These are phyloP conservation scores for Tyrophagus putrescentiae DNA, from an alignment of 1,140 invertebrate species.

Conservation along the genomic window DNA sequence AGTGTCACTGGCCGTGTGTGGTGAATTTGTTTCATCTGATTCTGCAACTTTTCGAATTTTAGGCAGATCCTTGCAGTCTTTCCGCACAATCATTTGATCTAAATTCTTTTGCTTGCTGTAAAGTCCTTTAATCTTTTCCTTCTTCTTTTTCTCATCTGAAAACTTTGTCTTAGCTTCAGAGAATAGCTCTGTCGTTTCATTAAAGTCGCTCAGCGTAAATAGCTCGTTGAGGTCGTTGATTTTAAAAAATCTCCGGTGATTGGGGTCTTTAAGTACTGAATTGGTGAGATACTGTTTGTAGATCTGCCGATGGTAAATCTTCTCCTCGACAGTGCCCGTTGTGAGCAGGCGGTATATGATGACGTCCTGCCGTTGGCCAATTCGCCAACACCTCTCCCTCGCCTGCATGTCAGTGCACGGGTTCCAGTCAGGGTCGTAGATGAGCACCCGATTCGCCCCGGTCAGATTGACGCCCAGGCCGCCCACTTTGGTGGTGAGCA, in stretches of 20 bases:
- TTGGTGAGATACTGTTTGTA: slow-evolving; percentile 91
- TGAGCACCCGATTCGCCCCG: slow-evolving; percentile 80
- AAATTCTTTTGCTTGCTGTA: slow-evolving; percentile 8
- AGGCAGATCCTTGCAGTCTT: slow-evolving; percentile 18
- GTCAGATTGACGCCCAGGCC: slow-evolving; percentile 89
- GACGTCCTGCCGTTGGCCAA: slow-evolving; percentile 68
- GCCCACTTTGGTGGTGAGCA: slow-evolving; percentile 85
- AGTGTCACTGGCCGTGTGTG: too few relatives aligned
- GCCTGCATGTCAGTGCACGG: slow-evolving; percentile 61
- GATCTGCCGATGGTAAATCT: slow-evolving; percentile 80
- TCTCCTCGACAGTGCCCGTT: slow-evolving; percentile 84
- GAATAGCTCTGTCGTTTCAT: slow-evolving; percentile 73
- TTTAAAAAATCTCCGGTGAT: slow-evolving; percentile 79
- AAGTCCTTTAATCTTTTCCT: slow-evolving; percentile 22
- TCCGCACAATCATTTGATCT: background rate
- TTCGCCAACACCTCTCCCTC: slow-evolving; percentile 77
- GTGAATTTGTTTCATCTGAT: background rate
- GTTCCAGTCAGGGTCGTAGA: slow-evolving; percentile 98
- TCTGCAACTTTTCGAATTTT: slow-evolving; percentile 17
- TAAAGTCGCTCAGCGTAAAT: slow-evolving; percentile 42
- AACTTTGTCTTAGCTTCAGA: slow-evolving; percentile 43
- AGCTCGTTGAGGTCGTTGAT: slow-evolving; percentile 78
- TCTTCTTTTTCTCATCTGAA: too few relatives aligned
- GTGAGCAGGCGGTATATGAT: slow-evolving; percentile 67
- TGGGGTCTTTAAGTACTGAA: slow-evolving; percentile 77